Percentiles rank a stretch among this genome's conserved stretches.
Conservation (phyloP, 1,140 invertebrate genomes). For the Stratiolaelaps scimitus region DNA sequence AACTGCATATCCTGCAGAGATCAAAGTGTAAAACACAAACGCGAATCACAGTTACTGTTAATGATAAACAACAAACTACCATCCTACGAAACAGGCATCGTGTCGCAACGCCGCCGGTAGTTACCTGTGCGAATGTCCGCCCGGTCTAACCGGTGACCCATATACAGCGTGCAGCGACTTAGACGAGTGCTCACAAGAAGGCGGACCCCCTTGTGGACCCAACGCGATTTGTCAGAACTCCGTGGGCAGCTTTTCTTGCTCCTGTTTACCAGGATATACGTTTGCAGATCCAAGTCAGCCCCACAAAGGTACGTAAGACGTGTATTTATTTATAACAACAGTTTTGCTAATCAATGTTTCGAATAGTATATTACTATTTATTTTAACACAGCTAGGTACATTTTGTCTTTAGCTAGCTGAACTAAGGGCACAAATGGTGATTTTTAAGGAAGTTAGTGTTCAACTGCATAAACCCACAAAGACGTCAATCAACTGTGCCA, state of each 20-base stretch:
- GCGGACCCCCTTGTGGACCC: constrained; percentile 54
- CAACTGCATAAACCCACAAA: no score
- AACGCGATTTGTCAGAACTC: constrained; percentile 58
- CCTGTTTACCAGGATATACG: constrained; percentile 56
- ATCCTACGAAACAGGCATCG: constrained; percentile 43
- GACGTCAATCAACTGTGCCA: no score
- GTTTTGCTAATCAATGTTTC: no score
- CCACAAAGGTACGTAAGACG: constrained; percentile 16
- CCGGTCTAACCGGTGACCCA: constrained; percentile 73
- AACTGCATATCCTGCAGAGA: no score
- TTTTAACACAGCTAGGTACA: no score
- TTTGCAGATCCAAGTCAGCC: constrained; percentile 20
- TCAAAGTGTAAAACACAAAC: no score
- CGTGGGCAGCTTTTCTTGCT: constrained; percentile 57
- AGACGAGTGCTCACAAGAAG: constrained; percentile 57
- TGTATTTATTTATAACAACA: constrained; percentile 29
- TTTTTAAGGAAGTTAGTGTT: no score
- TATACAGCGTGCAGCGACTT: constrained; percentile 53
- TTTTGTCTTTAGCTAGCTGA: no score
- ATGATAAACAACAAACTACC: no score
- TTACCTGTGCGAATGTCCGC: constrained; percentile 67
- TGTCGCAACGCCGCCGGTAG: constrained; percentile 74
- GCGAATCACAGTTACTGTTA: no score
- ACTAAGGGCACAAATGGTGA: no score
- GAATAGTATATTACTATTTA: constrained; percentile 38